phyloP scores from a whole-genome alignment of 2,113 vertebrate genomes.

The Triplophysa rosa region DNA sequence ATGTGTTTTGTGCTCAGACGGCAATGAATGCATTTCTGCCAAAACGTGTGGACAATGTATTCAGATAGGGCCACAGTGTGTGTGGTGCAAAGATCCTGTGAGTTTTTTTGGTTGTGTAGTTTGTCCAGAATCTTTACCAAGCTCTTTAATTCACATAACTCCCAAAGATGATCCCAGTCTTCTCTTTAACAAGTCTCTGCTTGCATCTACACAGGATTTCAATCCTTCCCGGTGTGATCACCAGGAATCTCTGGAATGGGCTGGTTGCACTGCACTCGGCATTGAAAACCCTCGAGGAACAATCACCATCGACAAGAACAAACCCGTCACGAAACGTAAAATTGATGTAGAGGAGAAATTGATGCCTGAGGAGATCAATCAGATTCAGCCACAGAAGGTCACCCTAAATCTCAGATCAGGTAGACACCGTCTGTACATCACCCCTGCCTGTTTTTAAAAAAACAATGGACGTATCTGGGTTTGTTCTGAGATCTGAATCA shows the following conservation, averaged over 20 bases:
- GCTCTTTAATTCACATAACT: not conserved
- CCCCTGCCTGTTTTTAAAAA: not conserved
- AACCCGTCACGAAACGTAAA: constrained; percentile 84
- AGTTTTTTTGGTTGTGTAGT: constrained; percentile 57
- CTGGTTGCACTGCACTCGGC: constrained; percentile 72
- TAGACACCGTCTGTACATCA: constrained; percentile 56
- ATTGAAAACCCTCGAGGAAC: constrained; percentile 87
- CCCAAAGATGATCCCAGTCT: not conserved
- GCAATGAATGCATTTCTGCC: constrained; percentile 88
- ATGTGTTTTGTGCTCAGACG: constrained; percentile 70
- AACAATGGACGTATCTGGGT: not conserved
- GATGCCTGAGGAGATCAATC: constrained; percentile 85
- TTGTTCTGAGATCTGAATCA: not conserved
- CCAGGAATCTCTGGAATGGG: constrained; percentile 80
- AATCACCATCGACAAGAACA: constrained; percentile 70
- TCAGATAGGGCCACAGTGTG: constrained; percentile 88
- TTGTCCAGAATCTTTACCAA: no score
- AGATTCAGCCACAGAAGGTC: constrained; percentile 94
- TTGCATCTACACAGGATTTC: constrained; percentile 67
- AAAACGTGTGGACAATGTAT: constrained; percentile 96
- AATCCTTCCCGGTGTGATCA: constrained; percentile 91
- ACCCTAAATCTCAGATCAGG: constrained; percentile 84
- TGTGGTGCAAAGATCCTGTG: constrained; percentile 90
- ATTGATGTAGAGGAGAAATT: constrained; percentile 78
- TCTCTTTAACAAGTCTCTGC: not conserved